Base-by-base conservation (phyloP, 1,140 invertebrate genomes). In the Proctacanthus coquilletti region DNA sequence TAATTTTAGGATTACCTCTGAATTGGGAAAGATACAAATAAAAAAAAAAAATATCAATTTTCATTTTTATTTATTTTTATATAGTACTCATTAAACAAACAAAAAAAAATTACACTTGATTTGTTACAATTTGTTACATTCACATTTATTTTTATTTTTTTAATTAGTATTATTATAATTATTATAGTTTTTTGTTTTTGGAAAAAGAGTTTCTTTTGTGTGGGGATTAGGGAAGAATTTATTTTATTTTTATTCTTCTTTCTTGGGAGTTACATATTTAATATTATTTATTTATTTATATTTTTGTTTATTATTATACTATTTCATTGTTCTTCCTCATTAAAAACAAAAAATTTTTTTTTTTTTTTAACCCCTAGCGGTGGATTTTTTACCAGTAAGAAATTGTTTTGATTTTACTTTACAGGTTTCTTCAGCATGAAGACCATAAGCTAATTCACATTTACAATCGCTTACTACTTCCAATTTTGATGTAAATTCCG, bases 401-500 rank as follows among this genome's bases (percentile, higher is more conserved):
- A 19, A 30, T 29, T 38, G 10, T 18, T 3, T 17, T 11, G 6
- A 9, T 18, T 30, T 18, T 5, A 18, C 50, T 10, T 31, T n/a
- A 21, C 56, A 59, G 18, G 42, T 47, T 18, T 54, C 52, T 27
- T 59, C 50, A 2, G 46, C 53, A 42, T 52, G 41, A 2, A 60
- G 32, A 19, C 53, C 54, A 23, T 47, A 23, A 3, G 42, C 29
- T 3, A 49, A 44, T 14, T 39, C 18, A 21, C 57, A 60, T 9
- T 42, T 45, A 15, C 57, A 60, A 0, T 60, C 51, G 34, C 44
- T 51, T 5, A 52, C 40, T 1, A 47, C 47, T 39, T 60, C 57
- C 3, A 54, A 59, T 34, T 54, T 54, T 15, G 50, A 52, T 2
- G 57, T 46, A n/a, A 50, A 50, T 35, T 60, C 56, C 5, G 57